Conservation (phyloP, 2,888 invertebrate genomes). For the Galerucella calmariensis region DNA sequence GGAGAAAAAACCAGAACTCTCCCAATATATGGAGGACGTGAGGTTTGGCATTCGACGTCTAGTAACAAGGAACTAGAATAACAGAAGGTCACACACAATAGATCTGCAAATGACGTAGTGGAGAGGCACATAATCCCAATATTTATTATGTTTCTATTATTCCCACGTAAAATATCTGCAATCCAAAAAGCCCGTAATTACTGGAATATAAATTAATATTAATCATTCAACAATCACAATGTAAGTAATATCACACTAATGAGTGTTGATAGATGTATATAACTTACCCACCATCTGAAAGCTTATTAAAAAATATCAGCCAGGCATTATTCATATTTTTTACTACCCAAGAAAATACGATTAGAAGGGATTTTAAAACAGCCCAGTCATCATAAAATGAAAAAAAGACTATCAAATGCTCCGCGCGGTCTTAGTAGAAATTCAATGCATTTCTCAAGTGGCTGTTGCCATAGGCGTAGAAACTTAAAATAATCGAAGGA, state of each 20-base stretch:
- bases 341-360: background rate
- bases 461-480: slow-evolving; percentile 1
- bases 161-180: too few relatives aligned
- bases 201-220: too few relatives aligned
- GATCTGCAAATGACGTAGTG: too few relatives aligned
- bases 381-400: background rate
- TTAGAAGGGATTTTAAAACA: slow-evolving; percentile 6
- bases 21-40: too few relatives aligned
- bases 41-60: too few relatives aligned
- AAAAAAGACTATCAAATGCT: slow-evolving; percentile 3
- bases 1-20: too few relatives aligned
- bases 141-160: too few relatives aligned
- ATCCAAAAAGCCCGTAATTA: too few relatives aligned
- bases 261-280: background rate
- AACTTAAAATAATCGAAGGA: background rate
- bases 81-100: too few relatives aligned
- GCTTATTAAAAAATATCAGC: background rate
- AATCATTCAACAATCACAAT: too few relatives aligned
- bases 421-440: background rate
- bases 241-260: background rate
- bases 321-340: slow-evolving; percentile 8
- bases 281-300: background rate
- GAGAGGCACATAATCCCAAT: too few relatives aligned
- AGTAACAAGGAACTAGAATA: too few relatives aligned
- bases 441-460: slow-evolving; percentile 9